Percentiles rank a stretch among this genome's conserved stretches.
phyloP scores from a whole-genome alignment of 1,140 invertebrate genomes.

The Coboldia fuscipes region DNA sequence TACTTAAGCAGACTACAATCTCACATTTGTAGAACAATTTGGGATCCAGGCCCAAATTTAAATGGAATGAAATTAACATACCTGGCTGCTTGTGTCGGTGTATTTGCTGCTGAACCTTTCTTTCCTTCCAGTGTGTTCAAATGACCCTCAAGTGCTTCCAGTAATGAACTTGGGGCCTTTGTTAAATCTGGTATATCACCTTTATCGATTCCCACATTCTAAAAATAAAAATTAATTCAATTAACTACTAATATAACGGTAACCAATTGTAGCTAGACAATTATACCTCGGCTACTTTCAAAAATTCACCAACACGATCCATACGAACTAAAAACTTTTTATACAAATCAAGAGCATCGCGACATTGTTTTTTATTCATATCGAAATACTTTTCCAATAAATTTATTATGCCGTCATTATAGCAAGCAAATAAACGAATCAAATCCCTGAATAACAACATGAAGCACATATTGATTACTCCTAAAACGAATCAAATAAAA shows the following conservation, averaged over 20 bases:
- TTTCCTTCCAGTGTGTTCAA: conserved; percentile 80
- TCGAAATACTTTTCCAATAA: conserved; percentile 98
- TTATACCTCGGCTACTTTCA: conserved; percentile 82
- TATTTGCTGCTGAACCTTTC: conserved; percentile 66
- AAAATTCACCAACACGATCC: conserved; percentile 95
- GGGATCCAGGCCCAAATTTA: too few relatives aligned
- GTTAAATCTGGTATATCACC: conserved; percentile 97
- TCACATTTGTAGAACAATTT: too few relatives aligned
- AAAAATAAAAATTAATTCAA: neutral
- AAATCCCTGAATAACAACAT: conserved; percentile 97
- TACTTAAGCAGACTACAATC: too few relatives aligned
- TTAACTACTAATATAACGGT: neutral
- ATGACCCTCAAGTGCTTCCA: conserved; percentile 95
- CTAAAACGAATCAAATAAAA: conserved; percentile 6
- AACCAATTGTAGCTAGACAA: too few relatives aligned
- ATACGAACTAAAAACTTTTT: conserved; percentile 98
- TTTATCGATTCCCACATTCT: conserved; percentile 97
- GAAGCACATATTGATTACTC: conserved; percentile 94
- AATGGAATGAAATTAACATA: conserved; percentile 17
- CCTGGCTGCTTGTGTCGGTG: conserved; percentile 65
- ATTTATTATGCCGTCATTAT: conserved; percentile 99
- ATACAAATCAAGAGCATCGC: conserved; percentile 95
- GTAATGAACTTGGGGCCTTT: conserved; percentile 92
- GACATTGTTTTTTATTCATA: conserved; percentile 98
- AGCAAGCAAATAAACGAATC: conserved; percentile 96